Conservation (phyloP, 2,888 invertebrate species). For the Caenorhabditis angaria region DNA sequence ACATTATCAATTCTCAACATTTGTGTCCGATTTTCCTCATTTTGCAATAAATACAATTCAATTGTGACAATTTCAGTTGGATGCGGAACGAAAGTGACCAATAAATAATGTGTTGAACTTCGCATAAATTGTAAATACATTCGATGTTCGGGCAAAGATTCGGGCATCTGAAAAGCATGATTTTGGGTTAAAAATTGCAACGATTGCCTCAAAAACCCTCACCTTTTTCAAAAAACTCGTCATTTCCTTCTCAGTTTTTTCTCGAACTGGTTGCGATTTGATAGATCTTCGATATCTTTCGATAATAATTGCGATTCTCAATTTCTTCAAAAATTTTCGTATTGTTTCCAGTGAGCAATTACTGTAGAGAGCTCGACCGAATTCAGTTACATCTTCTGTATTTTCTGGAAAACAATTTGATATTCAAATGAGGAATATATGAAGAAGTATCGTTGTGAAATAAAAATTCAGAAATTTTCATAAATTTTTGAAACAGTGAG, state of each 20-base stretch:
- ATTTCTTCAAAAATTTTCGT: constrained; percentile 30
- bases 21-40: constrained; percentile 27
- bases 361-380: constrained; percentile 52
- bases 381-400: constrained; percentile 37
- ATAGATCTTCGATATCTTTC: constrained; percentile 61
- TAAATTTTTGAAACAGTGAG: too few relatives aligned
- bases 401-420: constrained; percentile 22
- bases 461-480: too few relatives aligned
- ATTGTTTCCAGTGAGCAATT: constrained; percentile 31
- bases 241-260: constrained; percentile 41
- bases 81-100: constrained; percentile 47
- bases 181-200: neutral
- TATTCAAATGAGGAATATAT: neutral
- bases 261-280: constrained; percentile 53
- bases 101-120: constrained; percentile 54
- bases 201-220: neutral
- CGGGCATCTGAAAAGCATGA: constrained; percentile 12
- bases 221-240: constrained; percentile 37
- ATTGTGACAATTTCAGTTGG: constrained; percentile 27
- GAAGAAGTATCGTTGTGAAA: too few relatives aligned
- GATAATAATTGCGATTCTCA: constrained; percentile 58
- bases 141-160: constrained; percentile 43
- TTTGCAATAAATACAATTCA: constrained; percentile 37
- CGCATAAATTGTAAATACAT: constrained; percentile 55
- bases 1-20: constrained; percentile 40